These are phyloP conservation scores for Carcharodon carcharias DNA, from an alignment of 2,797 vertebrate species.

Conservation along the genomic window DNA sequence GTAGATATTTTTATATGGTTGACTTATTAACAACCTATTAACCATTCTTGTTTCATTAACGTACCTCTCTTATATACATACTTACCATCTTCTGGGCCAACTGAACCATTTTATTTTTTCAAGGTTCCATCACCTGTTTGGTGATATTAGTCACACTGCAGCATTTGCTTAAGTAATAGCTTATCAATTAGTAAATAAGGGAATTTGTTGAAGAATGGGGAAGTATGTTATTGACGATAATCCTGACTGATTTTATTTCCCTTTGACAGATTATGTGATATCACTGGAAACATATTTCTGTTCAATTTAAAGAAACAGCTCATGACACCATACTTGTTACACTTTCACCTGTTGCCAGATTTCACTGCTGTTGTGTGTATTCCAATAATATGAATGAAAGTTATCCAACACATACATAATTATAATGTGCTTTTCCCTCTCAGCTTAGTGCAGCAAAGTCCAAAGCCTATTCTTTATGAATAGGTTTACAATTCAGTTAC, in stretches of 20 bases:
- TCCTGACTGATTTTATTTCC: background rate
- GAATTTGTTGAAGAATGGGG: background rate
- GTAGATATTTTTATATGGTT: background rate
- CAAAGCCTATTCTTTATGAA: background rate
- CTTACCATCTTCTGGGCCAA: background rate
- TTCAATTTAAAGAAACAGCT: background rate
- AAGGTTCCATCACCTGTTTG: background rate
- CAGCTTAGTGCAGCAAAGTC: background rate
- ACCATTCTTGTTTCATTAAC: conserved; percentile 20
- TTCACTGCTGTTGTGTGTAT: background rate
- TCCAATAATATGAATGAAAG: background rate
- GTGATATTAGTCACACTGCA: background rate
- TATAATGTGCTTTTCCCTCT: background rate
- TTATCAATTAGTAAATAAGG: background rate
- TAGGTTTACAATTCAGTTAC: background rate
- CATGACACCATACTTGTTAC: background rate
- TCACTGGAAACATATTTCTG: background rate
- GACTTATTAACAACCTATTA: conserved; percentile 20
- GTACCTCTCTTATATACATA: background rate
- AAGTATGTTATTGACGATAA: background rate
- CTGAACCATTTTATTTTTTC: background rate
- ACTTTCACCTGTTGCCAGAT: background rate
- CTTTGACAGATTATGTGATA: background rate
- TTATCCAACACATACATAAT: background rate
- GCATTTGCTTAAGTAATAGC: background rate